Evolutionary conservation across 2,797 vertebrate genomes (phyloP).

Genomic region (Micrastur ruficollis): DNA sequence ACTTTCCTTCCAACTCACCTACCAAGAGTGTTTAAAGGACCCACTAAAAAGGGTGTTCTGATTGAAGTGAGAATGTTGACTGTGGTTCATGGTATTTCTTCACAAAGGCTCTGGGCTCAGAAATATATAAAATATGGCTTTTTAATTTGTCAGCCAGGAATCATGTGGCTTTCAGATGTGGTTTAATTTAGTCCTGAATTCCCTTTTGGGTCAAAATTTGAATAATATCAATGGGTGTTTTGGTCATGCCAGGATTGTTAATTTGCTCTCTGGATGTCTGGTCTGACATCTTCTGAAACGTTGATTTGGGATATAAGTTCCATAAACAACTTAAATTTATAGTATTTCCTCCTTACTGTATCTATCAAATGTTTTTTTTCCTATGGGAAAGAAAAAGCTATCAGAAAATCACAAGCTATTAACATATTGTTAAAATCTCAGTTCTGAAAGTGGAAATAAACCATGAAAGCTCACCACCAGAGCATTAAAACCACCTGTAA

Average conservation of each 20-base stretch:
- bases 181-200: neutral
- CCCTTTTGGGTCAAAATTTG: neutral
- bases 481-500: slow-evolving; percentile 1
- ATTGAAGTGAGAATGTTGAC: neutral
- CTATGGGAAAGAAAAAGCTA: neutral
- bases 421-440: slow-evolving; percentile 9
- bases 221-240: neutral
- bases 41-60: neutral
- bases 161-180: neutral
- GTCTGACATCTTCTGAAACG: neutral
- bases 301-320: neutral
- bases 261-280: neutral
- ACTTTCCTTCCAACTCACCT: neutral
- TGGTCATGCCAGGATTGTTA: neutral
- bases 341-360: neutral
- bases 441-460: slow-evolving; percentile 24
- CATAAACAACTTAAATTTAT: neutral
- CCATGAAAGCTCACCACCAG: neutral
- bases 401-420: neutral
- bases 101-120: neutral
- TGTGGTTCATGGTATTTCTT: neutral
- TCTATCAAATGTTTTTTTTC: neutral
- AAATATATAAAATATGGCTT: neutral
- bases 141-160: neutral
- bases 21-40: neutral